phyloP scores from a whole-genome alignment of 2,113 vertebrate genomes.

The Xenus cinereus region DNA sequence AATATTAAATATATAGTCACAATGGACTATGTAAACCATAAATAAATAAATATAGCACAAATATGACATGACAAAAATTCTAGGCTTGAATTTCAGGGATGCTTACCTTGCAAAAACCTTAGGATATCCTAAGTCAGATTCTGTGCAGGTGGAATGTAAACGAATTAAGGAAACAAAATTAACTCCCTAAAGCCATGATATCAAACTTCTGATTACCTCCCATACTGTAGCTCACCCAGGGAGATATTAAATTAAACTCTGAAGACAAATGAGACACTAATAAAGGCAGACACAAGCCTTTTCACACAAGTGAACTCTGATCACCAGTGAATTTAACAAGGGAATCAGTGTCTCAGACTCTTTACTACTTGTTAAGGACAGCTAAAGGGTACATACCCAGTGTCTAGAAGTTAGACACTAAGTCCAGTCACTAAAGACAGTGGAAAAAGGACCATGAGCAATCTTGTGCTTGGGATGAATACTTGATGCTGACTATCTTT shows the following conservation, averaged over 20 bases:
- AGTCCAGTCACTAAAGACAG: background rate
- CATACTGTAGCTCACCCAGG: background rate
- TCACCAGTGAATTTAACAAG: background rate
- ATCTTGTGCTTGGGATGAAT: background rate
- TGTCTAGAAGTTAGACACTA: background rate
- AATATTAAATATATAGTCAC: background rate
- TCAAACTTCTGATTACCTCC: background rate
- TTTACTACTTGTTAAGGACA: background rate
- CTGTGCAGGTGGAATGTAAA: background rate
- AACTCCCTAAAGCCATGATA: background rate
- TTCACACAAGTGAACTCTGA: background rate
- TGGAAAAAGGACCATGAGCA: background rate
- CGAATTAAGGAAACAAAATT: slow-evolving; percentile 10
- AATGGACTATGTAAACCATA: background rate
- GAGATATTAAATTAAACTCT: background rate
- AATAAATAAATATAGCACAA: background rate
- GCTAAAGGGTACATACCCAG: background rate
- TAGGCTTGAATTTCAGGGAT: background rate
- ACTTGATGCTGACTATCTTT: background rate
- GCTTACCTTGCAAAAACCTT: slow-evolving; percentile 34
- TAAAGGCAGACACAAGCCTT: background rate
- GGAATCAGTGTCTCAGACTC: background rate
- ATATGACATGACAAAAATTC: background rate
- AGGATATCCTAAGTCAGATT: background rate
- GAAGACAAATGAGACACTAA: background rate